phyloP scores from a whole-genome alignment of 2,113 vertebrate species.

The Ceyx margarethae region DNA sequence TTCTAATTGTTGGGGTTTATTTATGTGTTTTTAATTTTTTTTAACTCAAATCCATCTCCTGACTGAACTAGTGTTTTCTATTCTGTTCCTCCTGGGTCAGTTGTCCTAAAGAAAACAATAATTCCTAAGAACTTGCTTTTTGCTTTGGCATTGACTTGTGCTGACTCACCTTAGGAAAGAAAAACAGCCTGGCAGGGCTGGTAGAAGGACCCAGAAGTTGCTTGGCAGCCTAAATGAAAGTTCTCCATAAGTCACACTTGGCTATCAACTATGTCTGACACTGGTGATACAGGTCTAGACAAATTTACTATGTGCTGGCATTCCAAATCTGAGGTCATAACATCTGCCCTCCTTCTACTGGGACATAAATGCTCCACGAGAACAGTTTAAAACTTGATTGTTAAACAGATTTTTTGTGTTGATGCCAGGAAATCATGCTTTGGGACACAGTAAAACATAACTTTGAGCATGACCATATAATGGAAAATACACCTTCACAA shows the following conservation, averaged over 20 bases:
- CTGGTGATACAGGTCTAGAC: constrained; percentile 27
- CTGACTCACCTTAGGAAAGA: neutral
- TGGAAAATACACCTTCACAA: neutral
- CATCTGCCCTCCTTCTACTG: neutral
- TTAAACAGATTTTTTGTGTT: neutral
- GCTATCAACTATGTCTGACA: neutral
- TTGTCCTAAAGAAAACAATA: neutral
- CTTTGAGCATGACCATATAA: neutral
- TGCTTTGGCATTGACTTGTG: neutral
- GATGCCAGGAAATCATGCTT: neutral
- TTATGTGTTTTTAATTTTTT: neutral
- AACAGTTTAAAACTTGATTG: neutral
- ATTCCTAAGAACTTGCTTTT: neutral
- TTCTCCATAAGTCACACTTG: neutral
- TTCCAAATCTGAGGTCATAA: constrained; percentile 12
- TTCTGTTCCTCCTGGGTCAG: neutral
- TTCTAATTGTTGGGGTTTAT: neutral
- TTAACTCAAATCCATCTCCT: neutral
- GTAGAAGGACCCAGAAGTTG: neutral
- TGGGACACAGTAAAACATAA: neutral
- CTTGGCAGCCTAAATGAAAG: neutral
- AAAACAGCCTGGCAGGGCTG: neutral
- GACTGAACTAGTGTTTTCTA: neutral
- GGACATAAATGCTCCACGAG: neutral
- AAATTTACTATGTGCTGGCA: neutral